Evolutionary conservation across 1,140 invertebrate species (phyloP).

Genomic region (Atta cephalotes): DNA sequence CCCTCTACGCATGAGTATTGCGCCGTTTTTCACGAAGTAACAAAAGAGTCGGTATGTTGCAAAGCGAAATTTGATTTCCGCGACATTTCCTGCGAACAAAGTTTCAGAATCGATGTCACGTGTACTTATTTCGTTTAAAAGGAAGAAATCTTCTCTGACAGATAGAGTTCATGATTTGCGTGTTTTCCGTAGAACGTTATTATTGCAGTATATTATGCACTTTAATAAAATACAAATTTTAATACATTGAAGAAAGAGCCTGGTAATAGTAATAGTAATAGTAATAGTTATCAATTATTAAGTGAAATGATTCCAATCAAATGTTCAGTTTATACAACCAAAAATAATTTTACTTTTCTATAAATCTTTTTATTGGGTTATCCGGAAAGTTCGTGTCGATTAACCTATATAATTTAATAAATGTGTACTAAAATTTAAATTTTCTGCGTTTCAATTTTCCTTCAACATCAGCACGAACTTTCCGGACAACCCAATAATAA

Average conservation of each 20-base stretch:
- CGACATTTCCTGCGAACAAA: background rate
- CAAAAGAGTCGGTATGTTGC: slow-evolving; percentile 6
- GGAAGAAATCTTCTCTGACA: slow-evolving; percentile 5
- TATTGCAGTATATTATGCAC: background rate
- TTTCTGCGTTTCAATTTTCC: too few relatives aligned
- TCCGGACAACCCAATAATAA: too few relatives aligned
- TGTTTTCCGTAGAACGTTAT: background rate
- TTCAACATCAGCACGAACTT: too few relatives aligned
- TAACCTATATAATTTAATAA: too few relatives aligned
- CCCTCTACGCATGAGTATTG: background rate
- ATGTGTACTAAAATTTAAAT: too few relatives aligned
- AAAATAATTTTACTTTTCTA: too few relatives aligned
- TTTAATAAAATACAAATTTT: background rate
- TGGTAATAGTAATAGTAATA: too few relatives aligned
- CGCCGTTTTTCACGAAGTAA: background rate
- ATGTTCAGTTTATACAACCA: too few relatives aligned
- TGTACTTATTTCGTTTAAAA: background rate
- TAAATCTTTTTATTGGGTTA: too few relatives aligned
- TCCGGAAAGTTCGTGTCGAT: too few relatives aligned
- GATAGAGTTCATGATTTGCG: background rate
- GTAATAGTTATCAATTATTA: too few relatives aligned
- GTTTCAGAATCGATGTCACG: slow-evolving; percentile 1
- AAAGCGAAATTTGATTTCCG: slow-evolving; percentile 25
- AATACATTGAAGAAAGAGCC: background rate
- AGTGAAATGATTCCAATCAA: too few relatives aligned